A percentile compares a stretch with the other conserved stretches of the same genome.
These are phyloP conservation scores for Papilio machaon DNA, from an alignment of 1,140 invertebrate species.

Conservation along the genomic window DNA sequence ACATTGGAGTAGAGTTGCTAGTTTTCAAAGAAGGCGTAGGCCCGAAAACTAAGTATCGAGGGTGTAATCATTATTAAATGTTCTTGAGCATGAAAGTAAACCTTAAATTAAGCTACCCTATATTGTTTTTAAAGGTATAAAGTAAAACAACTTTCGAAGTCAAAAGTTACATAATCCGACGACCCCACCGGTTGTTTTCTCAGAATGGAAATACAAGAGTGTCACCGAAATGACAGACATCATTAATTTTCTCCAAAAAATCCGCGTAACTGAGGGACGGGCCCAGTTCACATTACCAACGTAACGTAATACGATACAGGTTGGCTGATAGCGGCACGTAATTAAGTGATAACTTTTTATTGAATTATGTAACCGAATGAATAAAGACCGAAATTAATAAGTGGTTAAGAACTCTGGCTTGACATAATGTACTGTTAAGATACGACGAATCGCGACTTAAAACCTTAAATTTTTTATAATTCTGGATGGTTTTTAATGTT, in stretches of 20 bases:
- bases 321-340: background rate
- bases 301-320: background rate
- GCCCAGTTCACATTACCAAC: background rate
- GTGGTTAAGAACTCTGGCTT: too few relatives aligned
- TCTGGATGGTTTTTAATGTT: too few relatives aligned
- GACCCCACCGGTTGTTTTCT: slow-evolving; percentile 12
- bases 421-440: too few relatives aligned
- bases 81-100: background rate
- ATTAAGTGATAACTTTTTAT: slow-evolving; percentile 15
- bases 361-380: background rate
- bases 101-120: background rate
- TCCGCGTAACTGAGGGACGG: slow-evolving; percentile 16
- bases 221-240: slow-evolving; percentile 8
- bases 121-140: background rate
- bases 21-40: background rate
- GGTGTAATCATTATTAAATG: too few relatives aligned
- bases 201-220: slow-evolving; percentile 9
- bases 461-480: too few relatives aligned
- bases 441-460: too few relatives aligned
- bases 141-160: slow-evolving; percentile 13
- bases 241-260: slow-evolving; percentile 25
- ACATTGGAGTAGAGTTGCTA: background rate
- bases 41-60: too few relatives aligned
- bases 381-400: background rate
- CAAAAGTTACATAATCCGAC: background rate